Evolutionary conservation across 1,140 invertebrate species (phyloP).

Genomic region (Polyergus mexicanus): DNA sequence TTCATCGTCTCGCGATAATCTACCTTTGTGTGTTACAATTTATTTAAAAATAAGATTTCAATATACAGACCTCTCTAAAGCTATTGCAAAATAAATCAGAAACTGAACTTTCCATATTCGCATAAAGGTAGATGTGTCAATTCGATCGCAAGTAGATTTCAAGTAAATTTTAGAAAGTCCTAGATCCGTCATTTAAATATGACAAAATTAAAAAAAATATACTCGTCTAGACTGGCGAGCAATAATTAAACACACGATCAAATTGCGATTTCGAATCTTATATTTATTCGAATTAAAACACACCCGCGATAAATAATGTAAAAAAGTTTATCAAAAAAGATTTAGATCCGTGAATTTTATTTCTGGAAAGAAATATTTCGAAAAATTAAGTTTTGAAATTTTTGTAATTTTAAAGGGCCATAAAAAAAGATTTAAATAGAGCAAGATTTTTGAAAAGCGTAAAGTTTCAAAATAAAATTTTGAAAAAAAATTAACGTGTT

Average conservation of each 20-base stretch:
- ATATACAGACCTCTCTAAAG: background rate
- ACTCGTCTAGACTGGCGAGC: background rate
- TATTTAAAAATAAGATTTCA: slow-evolving; percentile 1
- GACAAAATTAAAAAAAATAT: background rate
- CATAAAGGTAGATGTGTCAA: background rate
- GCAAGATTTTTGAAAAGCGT: background rate
- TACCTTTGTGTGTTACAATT: background rate
- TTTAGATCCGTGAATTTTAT: background rate
- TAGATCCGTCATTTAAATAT: background rate
- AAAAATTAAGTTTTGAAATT: background rate
- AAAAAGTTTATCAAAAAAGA: background rate
- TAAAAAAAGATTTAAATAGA: background rate
- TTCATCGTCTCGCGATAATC: slow-evolving; percentile 57
- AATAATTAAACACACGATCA: no score
- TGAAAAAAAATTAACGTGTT: background rate
- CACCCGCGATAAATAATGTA: background rate
- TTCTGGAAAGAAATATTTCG: background rate
- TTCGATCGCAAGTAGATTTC: background rate
- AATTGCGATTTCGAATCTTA: no score
- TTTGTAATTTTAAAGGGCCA: background rate
- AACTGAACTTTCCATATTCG: background rate
- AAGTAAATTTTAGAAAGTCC: background rate
- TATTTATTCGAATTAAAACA: no score
- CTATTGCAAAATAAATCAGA: background rate
- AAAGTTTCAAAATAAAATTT: background rate